Percentiles rank a stretch among this genome's conserved stretches.
These are phyloP conservation scores for Gibbula magus DNA, from an alignment of 2,888 invertebrate species.

Conservation along the genomic window DNA sequence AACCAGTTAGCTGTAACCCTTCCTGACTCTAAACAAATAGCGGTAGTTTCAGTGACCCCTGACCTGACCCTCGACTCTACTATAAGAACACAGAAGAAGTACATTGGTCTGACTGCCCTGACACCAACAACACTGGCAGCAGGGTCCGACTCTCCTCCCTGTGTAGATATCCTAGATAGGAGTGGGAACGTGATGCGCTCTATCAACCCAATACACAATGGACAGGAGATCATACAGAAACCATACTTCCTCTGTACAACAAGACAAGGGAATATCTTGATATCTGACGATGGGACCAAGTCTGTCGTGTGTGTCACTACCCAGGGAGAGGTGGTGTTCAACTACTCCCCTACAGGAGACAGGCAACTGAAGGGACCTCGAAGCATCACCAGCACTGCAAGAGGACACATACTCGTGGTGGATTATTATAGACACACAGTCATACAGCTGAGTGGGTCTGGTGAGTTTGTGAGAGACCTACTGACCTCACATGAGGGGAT, in stretches of 20 bases:
- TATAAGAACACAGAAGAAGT: background rate
- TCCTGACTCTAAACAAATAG: background rate
- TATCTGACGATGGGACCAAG: background rate
- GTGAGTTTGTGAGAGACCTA: background rate
- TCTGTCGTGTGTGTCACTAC: background rate
- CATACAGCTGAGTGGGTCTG: background rate
- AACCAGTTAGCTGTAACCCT: background rate
- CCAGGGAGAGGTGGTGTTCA: background rate
- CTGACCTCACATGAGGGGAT: background rate
- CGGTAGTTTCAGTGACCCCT: background rate
- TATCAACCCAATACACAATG: background rate
- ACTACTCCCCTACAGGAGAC: background rate
- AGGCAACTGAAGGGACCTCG: background rate
- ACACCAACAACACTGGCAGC: slow-evolving; percentile 2
- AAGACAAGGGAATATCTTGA: background rate
- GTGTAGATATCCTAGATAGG: background rate
- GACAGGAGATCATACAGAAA: background rate
- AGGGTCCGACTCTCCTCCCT: background rate
- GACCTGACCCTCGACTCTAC: background rate
- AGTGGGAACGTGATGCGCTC: background rate
- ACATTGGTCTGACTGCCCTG: background rate
- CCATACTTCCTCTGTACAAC: background rate
- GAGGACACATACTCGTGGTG: background rate
- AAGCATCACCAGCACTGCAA: background rate
- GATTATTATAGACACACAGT: background rate